Conservation (phyloP, 2,113 vertebrate genomes). For the Calidris pygmaea region DNA sequence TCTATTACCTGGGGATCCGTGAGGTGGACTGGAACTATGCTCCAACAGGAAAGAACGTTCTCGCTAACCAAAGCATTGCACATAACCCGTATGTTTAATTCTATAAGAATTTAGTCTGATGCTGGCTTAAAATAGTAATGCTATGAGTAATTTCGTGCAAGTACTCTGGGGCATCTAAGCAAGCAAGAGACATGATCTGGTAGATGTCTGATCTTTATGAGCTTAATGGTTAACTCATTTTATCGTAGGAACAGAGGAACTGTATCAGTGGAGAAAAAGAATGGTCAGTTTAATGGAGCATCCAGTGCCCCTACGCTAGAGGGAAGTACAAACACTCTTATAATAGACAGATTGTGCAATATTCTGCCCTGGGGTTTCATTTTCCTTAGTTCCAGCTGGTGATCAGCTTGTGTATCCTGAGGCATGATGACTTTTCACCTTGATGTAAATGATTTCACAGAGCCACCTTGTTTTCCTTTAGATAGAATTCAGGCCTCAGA, state of each 20-base stretch:
- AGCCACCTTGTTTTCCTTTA: background rate
- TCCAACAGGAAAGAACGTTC: conserved; percentile 62
- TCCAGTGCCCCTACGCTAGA: background rate
- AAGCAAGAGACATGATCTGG: background rate
- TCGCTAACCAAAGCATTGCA: conserved; percentile 35
- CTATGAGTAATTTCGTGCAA: background rate
- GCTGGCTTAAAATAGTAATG: background rate
- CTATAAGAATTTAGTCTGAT: background rate
- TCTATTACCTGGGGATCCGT: conserved; percentile 73
- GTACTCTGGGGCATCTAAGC: background rate
- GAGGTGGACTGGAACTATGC: conserved; percentile 77
- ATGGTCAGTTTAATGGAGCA: background rate
- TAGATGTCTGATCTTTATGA: background rate
- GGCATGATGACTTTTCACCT: background rate
- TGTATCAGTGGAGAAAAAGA: background rate
- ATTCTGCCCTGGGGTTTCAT: background rate
- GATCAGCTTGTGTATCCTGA: background rate
- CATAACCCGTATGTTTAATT: conserved; percentile 46
- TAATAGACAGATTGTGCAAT: background rate
- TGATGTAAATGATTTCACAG: background rate
- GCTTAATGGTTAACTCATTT: conserved; percentile 44
- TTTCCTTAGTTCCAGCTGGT: background rate
- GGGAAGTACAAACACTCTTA: background rate
- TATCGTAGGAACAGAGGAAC: background rate
- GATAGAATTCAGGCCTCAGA: background rate